Conservation (phyloP, 2,797 vertebrate genomes). For the Tiaroga cobitis region DNA sequence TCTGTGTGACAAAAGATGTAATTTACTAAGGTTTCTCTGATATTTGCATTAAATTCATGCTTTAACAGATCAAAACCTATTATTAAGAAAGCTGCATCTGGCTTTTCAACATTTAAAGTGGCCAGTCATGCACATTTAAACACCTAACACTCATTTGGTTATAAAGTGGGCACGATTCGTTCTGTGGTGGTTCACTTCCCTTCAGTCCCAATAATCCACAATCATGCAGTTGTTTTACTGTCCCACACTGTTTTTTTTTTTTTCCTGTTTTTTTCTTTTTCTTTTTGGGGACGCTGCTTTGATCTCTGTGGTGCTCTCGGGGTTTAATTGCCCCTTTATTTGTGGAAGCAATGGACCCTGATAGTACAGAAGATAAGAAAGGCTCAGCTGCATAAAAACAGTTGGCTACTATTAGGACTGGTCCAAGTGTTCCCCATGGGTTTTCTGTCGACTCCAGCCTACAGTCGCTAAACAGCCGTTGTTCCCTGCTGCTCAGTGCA, state of each 20-base stretch:
- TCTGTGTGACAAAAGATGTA: no score
- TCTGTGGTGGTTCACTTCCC: constrained; percentile 60
- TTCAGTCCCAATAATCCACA: constrained; percentile 58
- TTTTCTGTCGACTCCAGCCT: constrained; percentile 29
- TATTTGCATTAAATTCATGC: constrained; percentile 66
- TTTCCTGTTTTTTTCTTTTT: no score
- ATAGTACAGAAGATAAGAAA: constrained; percentile 69
- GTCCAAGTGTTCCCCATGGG: constrained; percentile 59
- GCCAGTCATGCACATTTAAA: constrained; percentile 40
- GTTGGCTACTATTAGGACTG: constrained; percentile 67
- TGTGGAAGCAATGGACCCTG: constrained; percentile 75
- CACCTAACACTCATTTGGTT: constrained; percentile 54
- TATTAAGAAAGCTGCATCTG: constrained; percentile 61
- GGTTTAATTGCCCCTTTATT: constrained; percentile 78
- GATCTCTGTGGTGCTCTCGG: constrained; percentile 69
- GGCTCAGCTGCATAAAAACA: constrained; percentile 73
- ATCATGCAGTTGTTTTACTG: constrained; percentile 64
- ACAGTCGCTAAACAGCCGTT: constrained; percentile 20
- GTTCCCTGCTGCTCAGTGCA: constrained; percentile 20
- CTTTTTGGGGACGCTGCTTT: constrained; percentile 61
- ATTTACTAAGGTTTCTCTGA: constrained; percentile 60
- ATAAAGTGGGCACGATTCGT: constrained; percentile 35
- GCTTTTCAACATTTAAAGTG: constrained; percentile 15
- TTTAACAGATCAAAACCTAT: constrained; percentile 60
- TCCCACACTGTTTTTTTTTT: constrained; percentile 62